Base-by-base conservation (phyloP, 2,797 vertebrate genomes). In the Pseudotriccus pelzelni region DNA sequence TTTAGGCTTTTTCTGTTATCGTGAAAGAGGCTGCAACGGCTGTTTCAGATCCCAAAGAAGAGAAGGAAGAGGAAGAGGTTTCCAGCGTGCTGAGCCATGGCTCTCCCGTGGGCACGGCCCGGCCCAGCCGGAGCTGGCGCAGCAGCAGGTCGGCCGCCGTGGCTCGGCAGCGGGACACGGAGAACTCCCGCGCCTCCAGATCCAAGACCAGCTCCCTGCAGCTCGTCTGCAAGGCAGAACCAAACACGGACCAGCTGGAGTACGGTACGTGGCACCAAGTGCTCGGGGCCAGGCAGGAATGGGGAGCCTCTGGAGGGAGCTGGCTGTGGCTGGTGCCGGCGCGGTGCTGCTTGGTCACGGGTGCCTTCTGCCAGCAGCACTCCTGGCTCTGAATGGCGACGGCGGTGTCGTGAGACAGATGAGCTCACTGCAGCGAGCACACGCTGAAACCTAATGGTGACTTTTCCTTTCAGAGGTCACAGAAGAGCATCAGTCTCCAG, bases 161-260 rank as follows among this genome's bases (percentile, higher is more conserved):
- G 3, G 56, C 97, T 79, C 97, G 95, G 52, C 97, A 97, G 70
- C 97, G 95, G 3, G 97, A 98, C 64, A 11, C 94, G 0, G 97
- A 98, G 60, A 97, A 97, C 15, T 96, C 96, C 0, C 97, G 97
- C 24, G 90, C 97, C 75, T 98, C 97, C 85, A 81, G 98, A 18
- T 97, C 97, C 23, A 98, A 96, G 97, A 95, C 97, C 1, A 87
- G 96, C 58, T 97, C 98, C 10, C 95, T 98, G 95, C 98, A 98
- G 92, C 98, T 99, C 14, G 90, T 98, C 94, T 99, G 99, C 98
- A 99, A 99, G 96, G 98, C 98, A 0, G 99, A 99, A 97, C 99
- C 99, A 68, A 98, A 98, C 73, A 78, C 97, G 24, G 99, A 99
- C 91, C 98, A 97, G 87, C 96, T 98, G 27, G 97, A 98, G 72